Percentiles rank a stretch among this genome's conserved stretches.
These are phyloP conservation scores for Salvator merianae DNA, from an alignment of 2,113 vertebrate genomes.

Conservation along the genomic window DNA sequence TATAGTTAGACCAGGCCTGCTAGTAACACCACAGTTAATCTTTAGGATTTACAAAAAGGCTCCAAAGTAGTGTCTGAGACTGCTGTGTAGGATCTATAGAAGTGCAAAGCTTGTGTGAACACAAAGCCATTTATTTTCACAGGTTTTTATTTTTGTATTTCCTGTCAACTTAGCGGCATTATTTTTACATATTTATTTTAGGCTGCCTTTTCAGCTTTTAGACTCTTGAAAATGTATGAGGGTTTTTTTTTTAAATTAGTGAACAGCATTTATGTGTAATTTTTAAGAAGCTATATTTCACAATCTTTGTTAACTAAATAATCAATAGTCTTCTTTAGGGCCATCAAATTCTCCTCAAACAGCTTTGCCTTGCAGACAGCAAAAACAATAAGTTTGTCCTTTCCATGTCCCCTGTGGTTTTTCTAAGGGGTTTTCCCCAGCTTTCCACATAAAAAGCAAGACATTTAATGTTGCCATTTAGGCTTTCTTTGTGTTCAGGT, in stretches of 20 bases:
- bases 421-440: not conserved
- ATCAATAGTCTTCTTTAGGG: not conserved
- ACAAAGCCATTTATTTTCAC: constrained; percentile 37
- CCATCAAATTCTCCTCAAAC: constrained; percentile 10
- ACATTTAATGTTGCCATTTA: not conserved
- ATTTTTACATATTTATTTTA: constrained; percentile 57
- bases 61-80: not conserved
- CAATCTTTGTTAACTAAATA: constrained; percentile 4
- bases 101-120: not conserved
- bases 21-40: fast-evolving
- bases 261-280: not conserved
- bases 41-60: constrained; percentile 1
- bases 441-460: not conserved
- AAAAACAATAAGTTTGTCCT: not conserved
- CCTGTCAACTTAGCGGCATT: constrained; percentile 52
- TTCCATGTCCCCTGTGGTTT: constrained; percentile 5
- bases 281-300: not conserved
- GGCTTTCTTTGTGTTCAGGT: not conserved
- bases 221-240: not conserved
- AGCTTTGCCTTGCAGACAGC: not conserved
- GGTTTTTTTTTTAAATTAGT: not conserved
- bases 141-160: constrained; percentile 47
- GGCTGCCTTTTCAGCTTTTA: constrained; percentile 33
- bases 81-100: not conserved
- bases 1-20: not conserved